phyloP scores from a whole-genome alignment of 2,797 vertebrate genomes.

The Pangasius djambal region DNA sequence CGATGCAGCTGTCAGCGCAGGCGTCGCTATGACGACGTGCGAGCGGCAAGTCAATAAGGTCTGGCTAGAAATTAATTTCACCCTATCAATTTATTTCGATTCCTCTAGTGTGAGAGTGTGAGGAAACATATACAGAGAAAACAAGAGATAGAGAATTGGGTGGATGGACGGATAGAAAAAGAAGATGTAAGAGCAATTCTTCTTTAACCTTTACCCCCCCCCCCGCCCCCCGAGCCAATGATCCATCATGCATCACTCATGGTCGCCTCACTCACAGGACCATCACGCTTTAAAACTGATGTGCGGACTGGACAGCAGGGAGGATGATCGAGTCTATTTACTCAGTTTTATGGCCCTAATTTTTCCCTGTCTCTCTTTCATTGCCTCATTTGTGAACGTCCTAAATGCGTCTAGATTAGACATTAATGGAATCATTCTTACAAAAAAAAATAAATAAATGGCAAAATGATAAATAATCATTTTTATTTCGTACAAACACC shows the following conservation, averaged over 20 bases:
- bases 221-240: slow-evolving; percentile 63
- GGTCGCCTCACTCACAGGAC: slow-evolving; percentile 51
- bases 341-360: slow-evolving; percentile 58
- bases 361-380: slow-evolving; percentile 48
- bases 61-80: slow-evolving; percentile 74
- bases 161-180: slow-evolving; percentile 55
- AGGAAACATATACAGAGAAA: slow-evolving; percentile 63
- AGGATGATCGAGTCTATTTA: slow-evolving; percentile 61
- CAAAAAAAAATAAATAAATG: background rate
- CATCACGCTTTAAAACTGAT: slow-evolving; percentile 60
- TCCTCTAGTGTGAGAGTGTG: slow-evolving; percentile 52
- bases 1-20: background rate
- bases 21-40: slow-evolving; percentile 65
- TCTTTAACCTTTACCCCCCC: slow-evolving; percentile 86
- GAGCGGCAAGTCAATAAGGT: slow-evolving; percentile 60
- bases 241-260: slow-evolving; percentile 69
- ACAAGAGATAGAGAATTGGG: background rate
- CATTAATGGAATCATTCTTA: slow-evolving; percentile 67
- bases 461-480: slow-evolving; percentile 62
- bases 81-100: slow-evolving; percentile 46
- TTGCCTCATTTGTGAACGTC: slow-evolving; percentile 56
- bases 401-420: slow-evolving; percentile 70
- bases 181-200: slow-evolving; percentile 80
- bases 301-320: slow-evolving; percentile 17
- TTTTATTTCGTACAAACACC: slow-evolving; percentile 60